Conservation (phyloP, 53 echinoderm and acorn worm species). For the Patiria pectinifera region DNA sequence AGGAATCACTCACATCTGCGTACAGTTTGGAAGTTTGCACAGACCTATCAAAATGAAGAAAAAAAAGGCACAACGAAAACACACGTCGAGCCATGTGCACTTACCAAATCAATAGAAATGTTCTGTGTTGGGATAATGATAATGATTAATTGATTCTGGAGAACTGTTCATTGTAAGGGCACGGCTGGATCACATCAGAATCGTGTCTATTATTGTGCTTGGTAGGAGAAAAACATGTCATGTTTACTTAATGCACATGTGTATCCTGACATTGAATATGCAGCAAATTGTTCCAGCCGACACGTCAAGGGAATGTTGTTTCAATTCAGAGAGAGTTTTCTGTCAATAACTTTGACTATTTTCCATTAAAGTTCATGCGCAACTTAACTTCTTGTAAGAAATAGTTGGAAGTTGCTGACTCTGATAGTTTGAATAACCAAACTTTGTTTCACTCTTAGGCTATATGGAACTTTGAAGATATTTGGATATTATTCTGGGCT, state of each 20-base stretch:
- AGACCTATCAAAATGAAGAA: not conserved
- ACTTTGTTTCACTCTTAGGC: too few species aligned
- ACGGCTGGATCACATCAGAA: not conserved
- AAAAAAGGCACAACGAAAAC: not conserved
- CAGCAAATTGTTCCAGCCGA: not conserved
- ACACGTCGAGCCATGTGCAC: not conserved
- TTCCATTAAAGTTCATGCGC: too few species aligned
- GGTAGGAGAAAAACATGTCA: not conserved
- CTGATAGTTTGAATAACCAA: too few species aligned
- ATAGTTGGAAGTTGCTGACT: too few species aligned
- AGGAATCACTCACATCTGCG: not conserved
- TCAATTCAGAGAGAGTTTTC: not conserved
- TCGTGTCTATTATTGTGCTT: not conserved
- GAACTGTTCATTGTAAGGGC: not conserved
- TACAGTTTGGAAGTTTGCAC: not conserved
- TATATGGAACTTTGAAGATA: too few species aligned
- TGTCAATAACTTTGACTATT: too few species aligned
- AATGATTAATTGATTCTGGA: constrained; percentile 10
- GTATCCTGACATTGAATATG: not conserved
- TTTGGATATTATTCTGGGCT: too few species aligned
- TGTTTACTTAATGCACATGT: not conserved
- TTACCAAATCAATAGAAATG: not conserved
- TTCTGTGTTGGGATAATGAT: not conserved
- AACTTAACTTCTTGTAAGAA: too few species aligned
- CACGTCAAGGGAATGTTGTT: not conserved